Evolutionary conservation across 37 sponge, comb jelly and placozoan genomes (phyloP).

Genomic region (Diacarnus erythraeanus): DNA sequence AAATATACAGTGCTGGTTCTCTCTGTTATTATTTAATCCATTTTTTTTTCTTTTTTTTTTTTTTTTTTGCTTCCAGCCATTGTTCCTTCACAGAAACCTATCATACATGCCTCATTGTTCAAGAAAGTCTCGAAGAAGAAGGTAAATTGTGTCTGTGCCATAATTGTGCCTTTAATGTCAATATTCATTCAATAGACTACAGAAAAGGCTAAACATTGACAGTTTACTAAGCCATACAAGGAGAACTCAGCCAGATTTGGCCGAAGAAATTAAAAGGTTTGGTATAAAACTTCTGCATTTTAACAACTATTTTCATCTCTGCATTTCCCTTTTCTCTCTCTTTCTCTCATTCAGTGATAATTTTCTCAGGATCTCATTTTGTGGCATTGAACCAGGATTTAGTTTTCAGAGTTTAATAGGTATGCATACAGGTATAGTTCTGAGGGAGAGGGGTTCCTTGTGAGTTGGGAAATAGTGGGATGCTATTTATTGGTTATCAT

Average conservation of each 20-base stretch:
- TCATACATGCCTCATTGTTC: slow-evolving; percentile 62
- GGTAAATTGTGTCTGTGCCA: not conserved
- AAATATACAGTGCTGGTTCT: not conserved
- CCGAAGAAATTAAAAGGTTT: slow-evolving; percentile 56
- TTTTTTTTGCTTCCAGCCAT: slow-evolving; percentile 31
- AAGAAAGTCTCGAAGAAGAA: slow-evolving; percentile 17
- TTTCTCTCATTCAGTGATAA: slow-evolving; percentile 34
- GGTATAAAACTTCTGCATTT: not conserved
- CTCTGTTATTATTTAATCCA: not conserved
- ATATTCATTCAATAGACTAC: slow-evolving; percentile 2
- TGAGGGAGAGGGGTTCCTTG: not conserved
- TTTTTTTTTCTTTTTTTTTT: not conserved
- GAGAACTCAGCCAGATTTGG: slow-evolving; percentile 23
- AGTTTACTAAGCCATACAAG: slow-evolving; percentile 21
- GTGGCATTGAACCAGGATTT: slow-evolving; percentile 23
- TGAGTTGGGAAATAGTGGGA: not conserved
- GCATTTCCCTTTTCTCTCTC: too few relatives aligned
- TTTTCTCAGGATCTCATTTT: slow-evolving; percentile 32
- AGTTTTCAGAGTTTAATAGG: slow-evolving; percentile 32
- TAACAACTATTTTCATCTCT: too few relatives aligned
- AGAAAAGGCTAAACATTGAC: slow-evolving; percentile 23
- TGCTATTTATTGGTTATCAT: too few relatives aligned
- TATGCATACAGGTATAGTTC: not conserved
- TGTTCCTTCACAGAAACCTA: slow-evolving; percentile 71
- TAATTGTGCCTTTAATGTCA: too few relatives aligned